Base-by-base conservation (phyloP, 2,888 invertebrate species). In the Caenorhabditis drosophilae region DNA sequence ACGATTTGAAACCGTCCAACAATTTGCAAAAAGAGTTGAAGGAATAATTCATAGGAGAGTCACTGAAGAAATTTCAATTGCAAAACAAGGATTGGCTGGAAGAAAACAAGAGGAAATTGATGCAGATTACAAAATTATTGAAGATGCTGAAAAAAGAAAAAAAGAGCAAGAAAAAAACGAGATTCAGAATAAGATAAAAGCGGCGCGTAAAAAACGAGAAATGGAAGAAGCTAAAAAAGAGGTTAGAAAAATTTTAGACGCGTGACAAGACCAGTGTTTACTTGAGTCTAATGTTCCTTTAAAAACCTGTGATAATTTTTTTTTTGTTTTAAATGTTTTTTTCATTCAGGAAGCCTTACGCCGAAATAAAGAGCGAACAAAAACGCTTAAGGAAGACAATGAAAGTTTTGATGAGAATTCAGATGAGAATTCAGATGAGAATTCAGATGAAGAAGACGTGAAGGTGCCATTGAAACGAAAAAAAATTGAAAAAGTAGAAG, bases 81-180 rank as follows among this genome's bases (percentile, higher is more conserved):
- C 67, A n/a, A 62, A 70, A 45, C 64, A 67, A 15, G 73, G 71
- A 35, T 44, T 60, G 31, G 73, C 73, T 25, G 76, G 70, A 31
- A 57, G 72, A 35, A 60, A 61, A 12, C 56, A 70, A 50, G 50
- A 60, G 25, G 72, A 72, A n/a, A 67, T 74, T 15, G 70, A 68
- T 27, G 62, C 56, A 12, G 74, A 74, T 38, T 60, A 73, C 34
- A 57, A 56, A 27, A 59, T 55, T 15, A 51, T 74, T 25, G 73
- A 74, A 1, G 72, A 72, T 27, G 53, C 57, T n/a, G 67, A 67
- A 26, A 60, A 61, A 38, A 52, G 52, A 26, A 48, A 53, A 49
- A 71, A 73, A 40, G 69, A 70, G 38, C 62, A 58, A 40, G 67
- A 67, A 53, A 59, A 67, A 41, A 57, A 67, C 40, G 70, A 64